A percentile compares a stretch with the other conserved stretches of the same genome.
These are phyloP conservation scores for Eutrigla gurnardus DNA, from an alignment of 2,797 vertebrate species.

Conservation along the genomic window DNA sequence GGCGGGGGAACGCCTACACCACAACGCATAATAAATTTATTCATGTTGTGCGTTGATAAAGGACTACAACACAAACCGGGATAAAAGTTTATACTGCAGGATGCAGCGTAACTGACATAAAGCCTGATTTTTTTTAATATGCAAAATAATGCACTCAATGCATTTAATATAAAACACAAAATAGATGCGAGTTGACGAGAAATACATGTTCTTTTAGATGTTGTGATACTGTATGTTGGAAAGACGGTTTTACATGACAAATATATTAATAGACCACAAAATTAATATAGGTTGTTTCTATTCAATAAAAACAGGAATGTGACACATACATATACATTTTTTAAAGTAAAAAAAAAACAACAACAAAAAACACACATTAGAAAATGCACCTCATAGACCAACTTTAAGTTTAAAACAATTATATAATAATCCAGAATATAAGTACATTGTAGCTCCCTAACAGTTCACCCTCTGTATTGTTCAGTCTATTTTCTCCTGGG, in stretches of 20 bases:
- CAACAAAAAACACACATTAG: no score
- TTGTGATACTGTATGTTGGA: not conserved
- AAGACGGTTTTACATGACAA: not conserved
- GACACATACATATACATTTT: not conserved
- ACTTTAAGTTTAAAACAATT: not conserved
- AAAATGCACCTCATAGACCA: not conserved
- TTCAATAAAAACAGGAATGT: not conserved
- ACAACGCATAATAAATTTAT: constrained; percentile 78
- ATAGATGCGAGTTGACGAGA: not conserved
- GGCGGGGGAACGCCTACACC: constrained; percentile 58
- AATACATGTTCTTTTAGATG: not conserved
- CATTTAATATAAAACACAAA: constrained; percentile 7
- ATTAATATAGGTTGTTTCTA: not conserved
- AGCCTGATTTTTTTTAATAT: not conserved
- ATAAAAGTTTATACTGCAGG: constrained; percentile 75
- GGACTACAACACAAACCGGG: constrained; percentile 75
- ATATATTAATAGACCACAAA: no score
- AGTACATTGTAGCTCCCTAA: no score
- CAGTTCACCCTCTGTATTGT: not conserved
- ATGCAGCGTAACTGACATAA: constrained; percentile 34
- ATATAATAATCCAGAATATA: not conserved
- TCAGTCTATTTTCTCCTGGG: not conserved
- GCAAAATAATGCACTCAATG: not conserved
- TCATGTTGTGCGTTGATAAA: constrained; percentile 75
- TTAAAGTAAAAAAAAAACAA: not conserved